Percentiles rank a stretch among this genome's conserved stretches.
Conservation (phyloP, 2,888 invertebrate genomes). For the Ophion obscuratus region DNA sequence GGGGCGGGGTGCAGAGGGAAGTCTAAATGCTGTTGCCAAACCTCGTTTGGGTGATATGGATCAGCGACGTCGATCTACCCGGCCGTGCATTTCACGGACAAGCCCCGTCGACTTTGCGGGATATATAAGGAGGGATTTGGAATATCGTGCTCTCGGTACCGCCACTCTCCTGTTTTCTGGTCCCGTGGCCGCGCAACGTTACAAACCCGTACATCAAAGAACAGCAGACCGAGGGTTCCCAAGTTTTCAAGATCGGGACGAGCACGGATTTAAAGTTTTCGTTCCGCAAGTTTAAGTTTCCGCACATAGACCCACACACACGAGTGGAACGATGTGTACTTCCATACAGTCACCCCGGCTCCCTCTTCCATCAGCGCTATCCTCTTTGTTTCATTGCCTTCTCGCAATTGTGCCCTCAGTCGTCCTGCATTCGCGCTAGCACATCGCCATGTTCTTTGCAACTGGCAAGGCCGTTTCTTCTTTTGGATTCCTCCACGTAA, state of each 20-base stretch:
- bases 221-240: constrained; percentile 53
- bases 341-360: neutral
- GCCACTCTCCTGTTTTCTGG: constrained; percentile 37
- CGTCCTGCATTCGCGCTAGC: constrained; percentile 1
- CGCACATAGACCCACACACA: constrained; percentile 4
- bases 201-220: constrained; percentile 39
- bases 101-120: constrained; percentile 57
- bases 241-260: constrained; percentile 59
- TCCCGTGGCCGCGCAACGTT: constrained; percentile 50
- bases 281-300: constrained; percentile 63
- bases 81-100: constrained; percentile 65
- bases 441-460: constrained; percentile 26
- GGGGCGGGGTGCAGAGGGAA: constrained; percentile 52
- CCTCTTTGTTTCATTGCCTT: constrained; percentile 41
- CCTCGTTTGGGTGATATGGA: constrained; percentile 83
- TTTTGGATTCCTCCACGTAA: neutral
- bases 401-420: constrained; percentile 38
- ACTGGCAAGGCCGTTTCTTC: neutral
- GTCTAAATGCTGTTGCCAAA: constrained; percentile 82
- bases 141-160: constrained; percentile 60
- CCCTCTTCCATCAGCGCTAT: constrained; percentile 27
- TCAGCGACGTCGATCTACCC: constrained; percentile 74
- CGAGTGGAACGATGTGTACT: neutral
- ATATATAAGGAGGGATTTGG: constrained; percentile 52
- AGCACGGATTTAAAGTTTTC: constrained; percentile 58